Evolutionary conservation across 1,140 invertebrate genomes (phyloP), one percentile per base, ranked within the genome.

Genomic region (Drosophila kikkawai): DNA sequence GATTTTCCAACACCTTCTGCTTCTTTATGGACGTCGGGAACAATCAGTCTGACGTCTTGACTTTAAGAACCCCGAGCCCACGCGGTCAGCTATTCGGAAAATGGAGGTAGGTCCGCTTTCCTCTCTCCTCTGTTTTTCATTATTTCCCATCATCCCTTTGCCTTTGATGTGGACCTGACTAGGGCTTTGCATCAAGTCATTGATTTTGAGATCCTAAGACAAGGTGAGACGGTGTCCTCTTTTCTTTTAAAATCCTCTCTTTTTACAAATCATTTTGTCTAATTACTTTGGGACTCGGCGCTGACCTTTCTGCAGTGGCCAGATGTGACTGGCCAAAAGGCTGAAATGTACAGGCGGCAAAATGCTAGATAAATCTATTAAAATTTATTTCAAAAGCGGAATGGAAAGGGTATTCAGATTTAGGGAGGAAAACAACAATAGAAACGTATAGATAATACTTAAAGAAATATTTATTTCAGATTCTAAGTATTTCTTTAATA

Each of bases 11-110:
- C 79, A 75, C 74, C 65, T 60, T 48, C 60, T 45, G 50, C 61
- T 73, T 71, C 83, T 74, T 64, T 71, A 70, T 69, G 73, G 65
- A 63, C 80, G 84, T 80, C 83, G 80, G 76, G 76, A 65, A 39
- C 66, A 60, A 88, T 83, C 64, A 87, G 66, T 79, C 61, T 83
- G 83, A 87, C 75, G 76, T 82, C 84, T 83, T 87, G 82, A 87
- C 84, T 87, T 87, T 67, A 76, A 70, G 73, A 48, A 53, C 42
- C 61, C 41, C 39, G 26, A 56, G 19, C 29, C 26, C 45, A 59
- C 66, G 41, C 66, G 50, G 50, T 32, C 47, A 48, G 60, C 15
- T 13, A 29, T 37, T 17, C 13, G 8, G 17, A 67, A 37, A 74
- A 32, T 55, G 63, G 58, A 59, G 44, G 58, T 42, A 50, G 11